Evolutionary conservation across 2,888 invertebrate species (phyloP), one percentile per base, ranked within the genome.

Genomic region (Crocallis elinguaria): DNA sequence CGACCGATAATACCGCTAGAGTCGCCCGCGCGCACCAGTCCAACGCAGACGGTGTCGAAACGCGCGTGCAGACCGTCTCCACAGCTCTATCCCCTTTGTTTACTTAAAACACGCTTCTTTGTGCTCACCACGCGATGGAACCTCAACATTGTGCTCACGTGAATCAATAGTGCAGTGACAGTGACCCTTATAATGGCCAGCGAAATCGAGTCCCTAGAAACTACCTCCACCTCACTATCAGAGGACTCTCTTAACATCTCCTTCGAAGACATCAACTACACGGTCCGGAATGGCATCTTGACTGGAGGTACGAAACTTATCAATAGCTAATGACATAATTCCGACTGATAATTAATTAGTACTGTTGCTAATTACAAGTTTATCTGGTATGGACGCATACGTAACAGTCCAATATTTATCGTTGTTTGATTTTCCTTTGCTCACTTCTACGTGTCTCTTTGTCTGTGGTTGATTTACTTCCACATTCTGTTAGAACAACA

Each of bases 251-350:
- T 95, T 38, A 93, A 94, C 73, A 91, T 96, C 64, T 93, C 93
- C 59, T 96, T 96, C 75, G 90, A 92, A 71, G 92, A 95, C 70
- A 81, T 96, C 53, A 92, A 92, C 37, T 95, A 95, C 77, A 90
- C 90, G 14, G 94, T 95, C 6, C 92, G 93, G 56, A 92, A 92
- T 64, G 93, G 93, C 55, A 69, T 94, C 57, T 84, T 93, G 35
- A 81, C 79, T 62, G 86, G 87, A 88, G 93, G 94, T 94, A 84
- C 85, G 84, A n/a, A 17, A 1, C 16, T 25, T 51, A 44, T 38
- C 41, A 23, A 27, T 14, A 7, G 19, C 21, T 48, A 49, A 55
- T 46, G 54, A 54, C 46, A 56, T 21, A 53, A 35, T 42, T 50
- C 50, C 0, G n/a, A 25, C 12, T 45, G 49, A 54, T 49, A 45